These are phyloP conservation scores for Melinaea marsaeus DNA, from an alignment of 2,888 invertebrate species.

Conservation along the genomic window DNA sequence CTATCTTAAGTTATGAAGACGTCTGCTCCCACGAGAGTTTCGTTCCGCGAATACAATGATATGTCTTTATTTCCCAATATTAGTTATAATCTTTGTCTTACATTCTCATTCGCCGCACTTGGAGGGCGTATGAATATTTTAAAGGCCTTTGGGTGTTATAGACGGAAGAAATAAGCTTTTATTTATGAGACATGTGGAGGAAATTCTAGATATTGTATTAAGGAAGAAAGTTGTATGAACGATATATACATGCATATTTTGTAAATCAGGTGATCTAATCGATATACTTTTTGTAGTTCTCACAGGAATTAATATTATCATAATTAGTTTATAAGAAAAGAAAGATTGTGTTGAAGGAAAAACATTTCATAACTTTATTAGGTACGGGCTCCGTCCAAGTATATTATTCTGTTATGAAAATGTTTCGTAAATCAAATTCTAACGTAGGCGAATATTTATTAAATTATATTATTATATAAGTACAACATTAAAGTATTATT, in stretches of 20 bases:
- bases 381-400: too few species aligned
- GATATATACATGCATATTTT: not conserved
- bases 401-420: too few species aligned
- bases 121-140: constrained; percentile 9
- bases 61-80: constrained; percentile 1
- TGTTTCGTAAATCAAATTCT: too few species aligned
- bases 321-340: too few species aligned
- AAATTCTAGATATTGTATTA: not conserved
- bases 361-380: too few species aligned
- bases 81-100: constrained; percentile 15
- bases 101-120: constrained; percentile 11
- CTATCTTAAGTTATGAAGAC: not conserved
- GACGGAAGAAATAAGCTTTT: constrained; percentile 5
- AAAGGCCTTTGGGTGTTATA: constrained; percentile 12
- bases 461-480: too few species aligned
- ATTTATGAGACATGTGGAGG: not conserved
- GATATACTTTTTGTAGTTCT: too few species aligned
- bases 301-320: too few species aligned
- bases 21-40: not conserved
- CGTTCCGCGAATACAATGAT: not conserved
- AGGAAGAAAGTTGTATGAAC: not conserved
- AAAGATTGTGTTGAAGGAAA: too few species aligned
- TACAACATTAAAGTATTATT: too few species aligned
- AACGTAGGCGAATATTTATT: too few species aligned
- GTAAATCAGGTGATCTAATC: not conserved